These are phyloP conservation scores for Blastomussa wellsi DNA, from an alignment of 92 coral and sea anemone species.

Conservation along the genomic window DNA sequence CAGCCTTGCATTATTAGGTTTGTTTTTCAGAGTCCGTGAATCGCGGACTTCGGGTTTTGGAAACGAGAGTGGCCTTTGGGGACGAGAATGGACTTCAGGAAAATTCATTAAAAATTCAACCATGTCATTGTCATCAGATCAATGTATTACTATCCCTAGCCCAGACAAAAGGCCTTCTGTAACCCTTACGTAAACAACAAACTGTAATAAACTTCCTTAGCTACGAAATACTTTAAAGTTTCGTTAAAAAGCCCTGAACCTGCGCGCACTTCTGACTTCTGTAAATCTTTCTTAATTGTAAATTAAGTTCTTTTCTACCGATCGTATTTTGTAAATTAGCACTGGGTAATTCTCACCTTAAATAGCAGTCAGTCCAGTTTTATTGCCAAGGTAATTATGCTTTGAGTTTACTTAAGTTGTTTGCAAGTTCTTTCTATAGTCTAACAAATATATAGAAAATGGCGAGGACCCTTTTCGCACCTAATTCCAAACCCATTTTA, in stretches of 20 bases:
- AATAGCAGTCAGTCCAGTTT: slow-evolving; percentile 1
- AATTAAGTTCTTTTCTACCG: background rate
- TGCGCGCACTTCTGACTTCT: background rate
- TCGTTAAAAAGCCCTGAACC: background rate
- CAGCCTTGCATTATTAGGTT: no score
- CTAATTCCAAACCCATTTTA: background rate
- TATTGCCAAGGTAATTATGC: slow-evolving; percentile 10
- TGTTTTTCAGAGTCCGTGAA: no score
- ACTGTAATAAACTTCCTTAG: background rate
- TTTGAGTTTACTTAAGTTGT: slow-evolving; percentile 21
- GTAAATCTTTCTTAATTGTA: background rate
- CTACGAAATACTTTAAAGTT: background rate
- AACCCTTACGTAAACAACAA: slow-evolving; percentile 3
- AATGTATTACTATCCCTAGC: background rate
- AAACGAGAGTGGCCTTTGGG: no score
- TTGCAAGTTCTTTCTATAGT: slow-evolving; percentile 15
- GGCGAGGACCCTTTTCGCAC: background rate
- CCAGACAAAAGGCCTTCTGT: background rate
- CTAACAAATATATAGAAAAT: slow-evolving; percentile 8
- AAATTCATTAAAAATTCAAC: background rate
- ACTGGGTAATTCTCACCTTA: background rate
- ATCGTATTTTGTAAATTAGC: background rate
- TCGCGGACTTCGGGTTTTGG: no score
- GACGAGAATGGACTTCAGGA: no score
- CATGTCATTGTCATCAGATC: background rate